Evolutionary conservation across 1,140 invertebrate genomes (phyloP), one percentile per base, ranked within the genome.

Genomic region (Drosophila subobscura): DNA sequence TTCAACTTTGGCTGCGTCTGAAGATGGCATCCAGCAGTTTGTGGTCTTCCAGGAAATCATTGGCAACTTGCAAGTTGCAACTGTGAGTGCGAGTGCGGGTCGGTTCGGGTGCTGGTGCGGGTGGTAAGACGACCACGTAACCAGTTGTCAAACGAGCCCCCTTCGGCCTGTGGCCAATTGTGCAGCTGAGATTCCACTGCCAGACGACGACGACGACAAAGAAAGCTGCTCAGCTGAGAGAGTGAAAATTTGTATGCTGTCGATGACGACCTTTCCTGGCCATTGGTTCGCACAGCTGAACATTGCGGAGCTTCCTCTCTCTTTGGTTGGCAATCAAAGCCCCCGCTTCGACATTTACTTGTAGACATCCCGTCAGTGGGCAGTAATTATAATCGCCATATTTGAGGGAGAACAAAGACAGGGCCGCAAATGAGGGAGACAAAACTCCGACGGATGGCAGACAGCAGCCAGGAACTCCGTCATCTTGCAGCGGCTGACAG

Each of bases 81-180:
- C 33, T 37, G 10, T 10, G 33, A 12, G 33, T 47, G 42, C 22
- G 57, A 50, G 52, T 64, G 77, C 61, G 66, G 65, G 67, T 81
- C 68, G 77, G 50, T 61, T 56, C 54, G 46, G 60, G 42, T 52
- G 59, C 52, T 42, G 63, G 51, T 55, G 40, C 10, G 33, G 33
- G 23, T 50, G 70, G 37, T 25, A 52, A 56, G 56, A 46, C 33
- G 49, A 51, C 73, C 60, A 84, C 79, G 81, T 85, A 85, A 85
- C 81, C 64, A 77, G 77, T 85, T 77, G 81, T 81, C 83, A 85
- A 85, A 88, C 83, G 74, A 77, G 81, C 77, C 81, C 68, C 53
- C 57, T 46, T 46, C 59, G 67, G 56, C 75, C 72, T 73, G 75
- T 84, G 60, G 76, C 79, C 79, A 83, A 81, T 78, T 77, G 73